Base-by-base conservation (phyloP, 2,888 invertebrate species). In the Hecatera dysodea region DNA sequence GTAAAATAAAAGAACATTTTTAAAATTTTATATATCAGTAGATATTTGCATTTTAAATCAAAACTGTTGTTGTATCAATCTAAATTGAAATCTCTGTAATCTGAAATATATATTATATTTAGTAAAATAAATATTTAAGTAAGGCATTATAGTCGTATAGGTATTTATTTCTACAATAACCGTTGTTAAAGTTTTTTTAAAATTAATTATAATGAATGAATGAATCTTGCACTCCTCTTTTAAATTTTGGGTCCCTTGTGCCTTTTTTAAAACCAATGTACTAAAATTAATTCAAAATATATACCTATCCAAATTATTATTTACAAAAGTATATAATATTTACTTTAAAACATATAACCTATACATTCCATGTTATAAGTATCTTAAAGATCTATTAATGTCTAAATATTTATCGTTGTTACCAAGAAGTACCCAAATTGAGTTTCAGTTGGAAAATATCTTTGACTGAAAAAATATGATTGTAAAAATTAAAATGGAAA, bases 191-290 rank as follows among this genome's bases (percentile, higher is more conserved):
- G 63, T 68, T 80, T 80, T 60, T 78, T 81, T 78, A 74, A n/a
- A 57, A 81, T 78, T 74, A 74, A 77, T 67, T 67, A 67, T 67
- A 75, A 65, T 65, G 67, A 68, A 78, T 78, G 74, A 70, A 78
- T 78, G 71, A 68, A 81, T 71, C 60, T 64, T 55, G 61, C 48
- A 64, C 61, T 65, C 52, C 57, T 73, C 66, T 72, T 83, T 79
- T 82, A 65, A 81, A 78, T 86, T 87, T 86, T 83, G 71, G 81
- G 85, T 92, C 89, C 86, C 86, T 89, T 88, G 93, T 93, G 93
- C 93, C 92, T 93, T 93, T 87, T 89, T 92, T 89, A 74, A 85
- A 88, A 87, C 80, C 81, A 75, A 86, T 85, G 84, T 83, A 83
- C 82, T 86, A 87, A 86, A 83, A 83, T 84, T 80, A 80, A 74